Base-by-base conservation (phyloP, 2,113 vertebrate genomes). In the Cyanoramphus novaezelandiae region DNA sequence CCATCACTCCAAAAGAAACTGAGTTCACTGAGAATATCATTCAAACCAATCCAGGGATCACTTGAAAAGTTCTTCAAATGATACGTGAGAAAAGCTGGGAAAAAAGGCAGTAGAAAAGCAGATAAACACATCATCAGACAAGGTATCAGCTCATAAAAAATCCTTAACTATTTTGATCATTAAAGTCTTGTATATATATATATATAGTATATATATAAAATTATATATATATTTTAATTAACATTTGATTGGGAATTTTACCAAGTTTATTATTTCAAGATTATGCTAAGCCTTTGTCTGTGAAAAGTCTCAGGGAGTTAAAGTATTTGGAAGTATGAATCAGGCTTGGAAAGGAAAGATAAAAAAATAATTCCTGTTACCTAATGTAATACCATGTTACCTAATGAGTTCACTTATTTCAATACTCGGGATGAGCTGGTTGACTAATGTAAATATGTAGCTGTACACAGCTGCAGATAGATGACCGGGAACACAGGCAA, bases 1-100 rank as follows among this genome's bases (percentile, higher is more conserved):
- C 99, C 99, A 13, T 99, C 98, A 3, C 98, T 98, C 99, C 99
- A 99, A 46, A 99, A 92, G 94, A 99, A 99, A 13, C 77, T 98
- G 95, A 98, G 99, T 71, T 99, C 99, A 82, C 94, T 97, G 95
- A 99, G 98, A 65, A 98, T 3, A 49, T 99, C 99, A 77, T 99
- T 99, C 96, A 99, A 96, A 53, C 99, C 99, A 39, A 97, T 99
- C 99, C 99, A 99, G 52, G 97, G 80, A 76, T 99, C 97, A 10
- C 94, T 94, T 33, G 77, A 90, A 85, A 97, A 95, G 31, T 71
- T 92, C 43, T 97, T 88, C 97, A 99, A 97, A 35, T 98, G 96
- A 47, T 98, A 98, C 23, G 98, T 99, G 47, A 99, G 95, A 95
- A 99, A 99, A 44, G 98, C 99, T 99, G 59, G 37, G 86, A 71